Conservation (phyloP, 2,113 vertebrate genomes). For the Ailurus styani region DNA sequence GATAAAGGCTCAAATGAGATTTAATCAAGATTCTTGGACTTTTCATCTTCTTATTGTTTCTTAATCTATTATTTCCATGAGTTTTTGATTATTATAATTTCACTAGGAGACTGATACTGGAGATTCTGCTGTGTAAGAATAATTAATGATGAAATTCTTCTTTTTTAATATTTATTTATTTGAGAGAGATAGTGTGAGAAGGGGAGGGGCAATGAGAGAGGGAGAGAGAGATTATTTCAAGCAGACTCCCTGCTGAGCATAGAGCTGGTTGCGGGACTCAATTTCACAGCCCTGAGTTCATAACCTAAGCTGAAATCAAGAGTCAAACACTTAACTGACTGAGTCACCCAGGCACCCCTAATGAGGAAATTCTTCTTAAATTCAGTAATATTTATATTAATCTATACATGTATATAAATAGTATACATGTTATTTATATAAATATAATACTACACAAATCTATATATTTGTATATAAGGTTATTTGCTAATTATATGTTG, state of each 20-base stretch:
- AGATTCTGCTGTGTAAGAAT: background rate
- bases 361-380: background rate
- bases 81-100: background rate
- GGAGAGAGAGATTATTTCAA: background rate
- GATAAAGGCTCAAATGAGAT: background rate
- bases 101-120: background rate
- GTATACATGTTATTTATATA: background rate
- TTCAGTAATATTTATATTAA: background rate
- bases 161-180: background rate
- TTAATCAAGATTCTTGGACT: background rate
- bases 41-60: background rate
- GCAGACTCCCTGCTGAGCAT: background rate
- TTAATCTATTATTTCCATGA: background rate
- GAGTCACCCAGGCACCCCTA: background rate
- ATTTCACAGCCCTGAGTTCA: background rate
- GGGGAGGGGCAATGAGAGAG: background rate
- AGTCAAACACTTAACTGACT: background rate
- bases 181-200: background rate
- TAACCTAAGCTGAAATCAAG: background rate
- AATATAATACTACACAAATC: background rate
- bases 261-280: background rate
- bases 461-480: background rate
- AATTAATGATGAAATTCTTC: background rate
- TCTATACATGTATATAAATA: background rate
- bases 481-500: background rate